Percentiles rank a stretch among this genome's conserved stretches.
Conservation (phyloP, 1,140 invertebrate species). For the Dreissena rostriformis region DNA sequence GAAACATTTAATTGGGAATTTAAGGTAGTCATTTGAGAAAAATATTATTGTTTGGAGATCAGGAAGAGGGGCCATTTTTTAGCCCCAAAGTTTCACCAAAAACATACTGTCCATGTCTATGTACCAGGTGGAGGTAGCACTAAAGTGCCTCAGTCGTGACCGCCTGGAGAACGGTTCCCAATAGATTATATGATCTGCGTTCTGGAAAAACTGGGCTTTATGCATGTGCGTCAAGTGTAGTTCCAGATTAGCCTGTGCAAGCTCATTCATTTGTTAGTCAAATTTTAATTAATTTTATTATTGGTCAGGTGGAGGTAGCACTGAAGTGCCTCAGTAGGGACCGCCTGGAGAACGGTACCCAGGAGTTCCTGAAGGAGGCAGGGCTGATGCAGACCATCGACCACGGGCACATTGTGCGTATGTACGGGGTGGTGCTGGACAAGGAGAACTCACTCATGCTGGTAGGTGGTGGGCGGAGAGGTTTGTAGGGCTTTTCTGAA, state of each 20-base stretch:
- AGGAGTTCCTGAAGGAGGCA: constrained; percentile 98
- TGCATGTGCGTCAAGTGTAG: neutral
- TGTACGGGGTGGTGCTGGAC: constrained; percentile 98
- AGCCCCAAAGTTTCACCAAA: no score
- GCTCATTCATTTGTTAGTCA: neutral
- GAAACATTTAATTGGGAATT: no score
- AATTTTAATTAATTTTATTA: neutral
- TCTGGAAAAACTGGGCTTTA: no score
- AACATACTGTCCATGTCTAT: no score
- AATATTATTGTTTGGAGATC: no score
- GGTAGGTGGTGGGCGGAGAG: constrained; percentile 82
- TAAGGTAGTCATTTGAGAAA: no score
- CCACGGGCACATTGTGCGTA: constrained; percentile 96
- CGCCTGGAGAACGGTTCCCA: constrained; percentile 97
- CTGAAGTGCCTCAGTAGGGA: constrained; percentile 98
- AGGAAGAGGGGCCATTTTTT: no score
- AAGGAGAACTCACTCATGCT: constrained; percentile 95
- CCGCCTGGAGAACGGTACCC: constrained; percentile 96
- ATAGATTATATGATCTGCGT: no score
- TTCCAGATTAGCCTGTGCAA: neutral
- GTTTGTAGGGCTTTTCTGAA: no score
- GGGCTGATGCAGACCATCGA: constrained; percentile 99
- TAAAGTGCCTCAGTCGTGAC: constrained; percentile 97
- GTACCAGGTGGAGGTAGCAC: constrained; percentile 97
- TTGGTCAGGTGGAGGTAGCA: constrained; percentile 94